Conservation (phyloP, 37 sponge, comb jelly and placozoan species). For the Diacarnus erythraeanus region DNA sequence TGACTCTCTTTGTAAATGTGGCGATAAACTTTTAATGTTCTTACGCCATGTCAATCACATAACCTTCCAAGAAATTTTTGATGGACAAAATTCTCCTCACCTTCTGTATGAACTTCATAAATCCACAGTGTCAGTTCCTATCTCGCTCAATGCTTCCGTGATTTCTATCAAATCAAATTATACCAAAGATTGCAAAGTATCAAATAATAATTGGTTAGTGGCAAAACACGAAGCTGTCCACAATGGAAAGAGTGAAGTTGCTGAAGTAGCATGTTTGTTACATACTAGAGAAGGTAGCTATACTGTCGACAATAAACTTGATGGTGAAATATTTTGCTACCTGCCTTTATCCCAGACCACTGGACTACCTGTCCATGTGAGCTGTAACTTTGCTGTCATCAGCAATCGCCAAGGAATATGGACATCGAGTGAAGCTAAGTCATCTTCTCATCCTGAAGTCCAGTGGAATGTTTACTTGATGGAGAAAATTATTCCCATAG, state of each 20-base stretch:
- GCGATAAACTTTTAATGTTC: conserved; percentile 61
- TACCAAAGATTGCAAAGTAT: neutral
- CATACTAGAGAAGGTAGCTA: neutral
- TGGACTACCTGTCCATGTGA: conserved; percentile 77
- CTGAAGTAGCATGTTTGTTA: conserved; percentile 37
- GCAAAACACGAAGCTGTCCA: neutral
- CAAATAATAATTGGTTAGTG: conserved; percentile 9
- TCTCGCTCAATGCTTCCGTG: neutral
- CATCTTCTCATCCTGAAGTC: conserved; percentile 1
- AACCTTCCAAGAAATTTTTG: conserved; percentile 22
- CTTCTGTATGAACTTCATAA: neutral
- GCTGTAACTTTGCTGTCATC: conserved; percentile 66
- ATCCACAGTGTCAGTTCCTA: neutral
- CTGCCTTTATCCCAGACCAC: conserved; percentile 41
- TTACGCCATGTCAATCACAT: conserved; percentile 46
- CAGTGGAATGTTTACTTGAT: conserved; percentile 53
- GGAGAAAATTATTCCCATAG: conserved; percentile 29
- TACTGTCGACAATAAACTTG: neutral
- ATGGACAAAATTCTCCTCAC: neutral
- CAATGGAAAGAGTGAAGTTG: conserved; percentile 1
- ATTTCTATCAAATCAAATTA: neutral
- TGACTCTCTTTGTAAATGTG: neutral
- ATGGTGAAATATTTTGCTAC: conserved; percentile 55
- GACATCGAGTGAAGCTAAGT: conserved; percentile 20
- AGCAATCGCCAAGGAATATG: conserved; percentile 72